Evolutionary conservation across 2,797 vertebrate genomes (phyloP), one percentile per base, ranked within the genome.

Genomic region (Chelonia mydas): DNA sequence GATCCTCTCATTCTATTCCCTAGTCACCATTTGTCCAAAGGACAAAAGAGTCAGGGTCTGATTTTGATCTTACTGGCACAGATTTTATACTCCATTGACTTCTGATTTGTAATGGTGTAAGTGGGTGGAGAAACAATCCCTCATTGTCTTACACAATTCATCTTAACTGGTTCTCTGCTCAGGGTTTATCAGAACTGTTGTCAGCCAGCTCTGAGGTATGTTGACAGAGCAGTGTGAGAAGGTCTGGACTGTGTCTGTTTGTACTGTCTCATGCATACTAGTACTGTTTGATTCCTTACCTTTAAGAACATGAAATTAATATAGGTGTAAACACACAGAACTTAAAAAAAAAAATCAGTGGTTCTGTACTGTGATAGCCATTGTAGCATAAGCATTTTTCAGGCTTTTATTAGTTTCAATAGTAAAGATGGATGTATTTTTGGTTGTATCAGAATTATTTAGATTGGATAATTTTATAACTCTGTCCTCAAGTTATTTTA

Each of bases 1-100:
- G 49, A 61, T 88, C 80, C 81, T 95, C 93, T 84, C 77, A 79
- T 90, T 11, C 72, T 72, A 7, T 91, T 87, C 61, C 57, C 25
- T 85, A 90, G 28, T 68, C 61, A 59, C 59, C 31, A 16, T 33
- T 61, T 33, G 31, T 61, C 59, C 31, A 33, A 6, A 33, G 28
- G 31, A 61, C 59, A 33, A 61, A 61, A 17, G 61, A 41, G 53
- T 3, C 90, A 74, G 41, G 82, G 87, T 65, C 28, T 78, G 68
- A 87, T 28, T 59, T 13, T 61, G 59, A 33, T 33, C 59, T 61
- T 61, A 85, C 33, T 5, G 10, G 53, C 41, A 92, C 4, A 80
- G 77, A 81, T 93, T 94, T 97, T 87, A n/a, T 28, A 49, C 11
- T 82, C 90, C 80, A 81, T 6, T 92, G 86, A 84, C 77, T 61